phyloP scores from a whole-genome alignment of 2,888 invertebrate genomes.

The Diachrysia chrysitis region DNA sequence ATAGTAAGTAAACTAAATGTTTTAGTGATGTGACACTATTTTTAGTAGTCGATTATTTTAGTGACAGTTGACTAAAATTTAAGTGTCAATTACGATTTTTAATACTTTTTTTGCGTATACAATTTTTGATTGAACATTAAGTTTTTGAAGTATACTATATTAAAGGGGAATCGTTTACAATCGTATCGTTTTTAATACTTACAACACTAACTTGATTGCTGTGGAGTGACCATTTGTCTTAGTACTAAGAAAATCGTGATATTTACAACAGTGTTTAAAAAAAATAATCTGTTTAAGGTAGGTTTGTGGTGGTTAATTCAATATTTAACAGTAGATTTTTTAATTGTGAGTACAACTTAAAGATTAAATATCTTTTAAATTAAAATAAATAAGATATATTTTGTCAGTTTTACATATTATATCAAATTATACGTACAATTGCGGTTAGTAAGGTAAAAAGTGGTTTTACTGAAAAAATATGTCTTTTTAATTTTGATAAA shows the following conservation, averaged over 20 bases:
- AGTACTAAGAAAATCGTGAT: background rate
- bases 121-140: conserved; percentile 77
- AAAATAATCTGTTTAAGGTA: background rate
- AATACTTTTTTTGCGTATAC: conserved; percentile 80
- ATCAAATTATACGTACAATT: too few species aligned
- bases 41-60: conserved; percentile 48
- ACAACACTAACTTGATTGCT: conserved; percentile 42
- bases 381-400: too few species aligned
- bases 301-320: too few species aligned
- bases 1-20: background rate
- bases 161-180: conserved; percentile 71
- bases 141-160: conserved; percentile 70
- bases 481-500: too few species aligned
- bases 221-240: conserved; percentile 30
- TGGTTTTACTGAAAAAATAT: too few species aligned
- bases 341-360: too few species aligned
- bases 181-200: conserved; percentile 73
- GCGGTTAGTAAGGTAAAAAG: too few species aligned
- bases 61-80: conserved; percentile 52
- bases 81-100: conserved; percentile 58
- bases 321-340: too few species aligned
- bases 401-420: too few species aligned
- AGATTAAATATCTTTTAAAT: too few species aligned
- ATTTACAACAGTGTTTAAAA: background rate
- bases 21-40: conserved; percentile 21